phyloP scores from a whole-genome alignment of 1,140 invertebrate species.

The Bombus waltoni region DNA sequence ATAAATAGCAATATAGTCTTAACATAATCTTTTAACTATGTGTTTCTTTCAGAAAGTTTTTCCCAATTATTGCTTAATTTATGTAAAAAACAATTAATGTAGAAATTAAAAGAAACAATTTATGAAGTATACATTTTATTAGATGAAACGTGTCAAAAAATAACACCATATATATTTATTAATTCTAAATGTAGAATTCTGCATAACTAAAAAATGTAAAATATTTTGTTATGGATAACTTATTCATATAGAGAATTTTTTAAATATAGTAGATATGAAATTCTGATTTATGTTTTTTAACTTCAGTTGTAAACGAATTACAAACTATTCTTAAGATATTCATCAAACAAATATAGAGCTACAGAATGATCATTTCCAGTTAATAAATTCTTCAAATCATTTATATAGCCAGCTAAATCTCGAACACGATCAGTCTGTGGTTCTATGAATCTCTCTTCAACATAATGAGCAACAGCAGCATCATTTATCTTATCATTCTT shows the following conservation, averaged over 20 bases:
- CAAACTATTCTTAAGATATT: conserved; percentile 86
- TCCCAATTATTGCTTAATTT: neutral
- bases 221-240: neutral
- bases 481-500: conserved; percentile 73
- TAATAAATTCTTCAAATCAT: conserved; percentile 87
- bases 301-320: conserved; percentile 34
- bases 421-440: conserved; percentile 87
- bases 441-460: conserved; percentile 90
- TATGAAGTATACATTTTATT: conserved; percentile 38
- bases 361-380: conserved; percentile 85
- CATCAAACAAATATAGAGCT: conserved; percentile 89
- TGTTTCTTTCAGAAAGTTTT: neutral
- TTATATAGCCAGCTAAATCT: conserved; percentile 87
- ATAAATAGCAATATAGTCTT: neutral
- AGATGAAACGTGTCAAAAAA: conserved; percentile 30
- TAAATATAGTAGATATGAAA: conserved; percentile 25
- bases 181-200: conserved; percentile 25
- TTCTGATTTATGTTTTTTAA: conserved; percentile 20
- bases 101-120: conserved; percentile 11
- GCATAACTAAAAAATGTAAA: conserved; percentile 2
- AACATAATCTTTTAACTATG: neutral
- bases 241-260: conserved; percentile 17
- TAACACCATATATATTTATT: conserved; percentile 24
- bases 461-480: conserved; percentile 85
- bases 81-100: neutral